A percentile compares a stretch with the other conserved stretches of the same genome.
Evolutionary conservation across 2,888 invertebrate genomes (phyloP).

Genomic region (Theretra japonica): DNA sequence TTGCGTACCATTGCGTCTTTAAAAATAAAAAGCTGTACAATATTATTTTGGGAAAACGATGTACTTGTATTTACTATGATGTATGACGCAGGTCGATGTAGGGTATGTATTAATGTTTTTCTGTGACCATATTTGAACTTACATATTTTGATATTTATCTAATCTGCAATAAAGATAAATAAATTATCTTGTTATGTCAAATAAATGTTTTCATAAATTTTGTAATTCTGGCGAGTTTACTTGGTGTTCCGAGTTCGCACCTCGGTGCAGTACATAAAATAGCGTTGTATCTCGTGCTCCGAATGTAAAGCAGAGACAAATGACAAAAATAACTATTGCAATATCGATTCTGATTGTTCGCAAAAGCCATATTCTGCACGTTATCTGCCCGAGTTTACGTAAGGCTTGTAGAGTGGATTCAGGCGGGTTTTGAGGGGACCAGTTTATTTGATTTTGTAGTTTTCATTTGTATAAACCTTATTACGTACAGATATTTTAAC

Average conservation of each 20-base stretch:
- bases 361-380: conserved; percentile 47
- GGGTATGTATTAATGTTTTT: too few relatives aligned
- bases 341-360: conserved; percentile 48
- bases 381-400: conserved; percentile 44
- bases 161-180: too few relatives aligned
- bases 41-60: too few relatives aligned
- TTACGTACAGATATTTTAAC: too few relatives aligned
- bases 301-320: conserved; percentile 25
- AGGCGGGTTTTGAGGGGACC: not conserved
- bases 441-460: not conserved
- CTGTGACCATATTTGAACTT: too few relatives aligned
- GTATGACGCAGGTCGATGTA: too few relatives aligned
- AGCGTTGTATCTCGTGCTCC: conserved; percentile 16
- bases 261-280: conserved; percentile 19
- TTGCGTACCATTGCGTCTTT: too few relatives aligned
- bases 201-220: conserved; percentile 9
- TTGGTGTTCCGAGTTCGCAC: conserved; percentile 9
- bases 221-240: conserved; percentile 4
- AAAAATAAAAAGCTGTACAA: too few relatives aligned
- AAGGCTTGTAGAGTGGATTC: conserved; percentile 4
- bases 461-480: not conserved
- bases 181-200: not conserved
- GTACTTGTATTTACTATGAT: too few relatives aligned
- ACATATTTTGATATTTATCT: too few relatives aligned
- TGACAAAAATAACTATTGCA: conserved; percentile 39